Conservation (phyloP, 2,888 invertebrate genomes). For the Leptarthrus brevirostris region DNA sequence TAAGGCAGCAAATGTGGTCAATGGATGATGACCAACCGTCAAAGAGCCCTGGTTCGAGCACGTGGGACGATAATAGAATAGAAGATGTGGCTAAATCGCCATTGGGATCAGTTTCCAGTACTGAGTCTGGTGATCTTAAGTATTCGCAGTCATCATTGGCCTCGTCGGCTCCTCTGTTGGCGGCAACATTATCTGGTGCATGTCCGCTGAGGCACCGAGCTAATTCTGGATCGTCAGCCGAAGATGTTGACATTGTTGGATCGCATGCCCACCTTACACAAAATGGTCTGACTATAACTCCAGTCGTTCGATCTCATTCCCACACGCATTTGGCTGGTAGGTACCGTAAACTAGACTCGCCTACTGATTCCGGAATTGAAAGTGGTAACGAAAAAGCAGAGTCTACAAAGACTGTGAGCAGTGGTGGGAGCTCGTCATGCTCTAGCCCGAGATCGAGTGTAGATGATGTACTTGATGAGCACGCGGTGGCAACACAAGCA, state of each 20-base stretch:
- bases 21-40: conserved; percentile 76
- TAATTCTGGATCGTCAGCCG: conserved; percentile 83
- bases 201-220: conserved; percentile 82
- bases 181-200: conserved; percentile 76
- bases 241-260: conserved; percentile 72
- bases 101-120: conserved; percentile 87
- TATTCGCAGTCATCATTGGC: conserved; percentile 73
- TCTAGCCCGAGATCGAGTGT: conserved; percentile 87
- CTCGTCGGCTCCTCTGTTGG: conserved; percentile 79
- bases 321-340: conserved; percentile 69
- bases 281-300: conserved; percentile 79
- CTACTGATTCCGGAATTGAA: conserved; percentile 93
- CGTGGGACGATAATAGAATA: conserved; percentile 76
- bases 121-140: conserved; percentile 80
- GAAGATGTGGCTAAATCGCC: conserved; percentile 89
- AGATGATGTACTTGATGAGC: conserved; percentile 79
- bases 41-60: conserved; percentile 72
- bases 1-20: conserved; percentile 81
- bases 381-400: conserved; percentile 91
- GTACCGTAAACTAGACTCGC: conserved; percentile 88
- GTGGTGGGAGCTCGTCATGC: conserved; percentile 80
- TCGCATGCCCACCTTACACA: conserved; percentile 76
- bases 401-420: conserved; percentile 77
- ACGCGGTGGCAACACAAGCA: conserved; percentile 49
- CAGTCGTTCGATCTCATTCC: conserved; percentile 69